phyloP scores from a whole-genome alignment of 2,113 vertebrate genomes.

The Gopherus flavomarginatus region DNA sequence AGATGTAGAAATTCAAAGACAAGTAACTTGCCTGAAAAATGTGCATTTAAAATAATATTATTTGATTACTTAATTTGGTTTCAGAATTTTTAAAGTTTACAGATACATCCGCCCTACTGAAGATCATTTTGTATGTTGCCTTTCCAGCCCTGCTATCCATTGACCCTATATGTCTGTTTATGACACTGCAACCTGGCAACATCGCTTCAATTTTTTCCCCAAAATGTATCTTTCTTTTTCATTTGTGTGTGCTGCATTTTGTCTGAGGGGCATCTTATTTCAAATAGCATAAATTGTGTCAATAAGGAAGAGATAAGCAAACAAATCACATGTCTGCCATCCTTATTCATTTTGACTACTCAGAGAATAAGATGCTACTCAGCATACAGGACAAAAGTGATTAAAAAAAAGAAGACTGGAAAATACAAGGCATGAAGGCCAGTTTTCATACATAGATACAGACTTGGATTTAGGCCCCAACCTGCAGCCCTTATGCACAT shows the following conservation, averaged over 20 bases:
- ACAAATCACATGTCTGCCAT: conserved; percentile 30
- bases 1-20: conserved; percentile 28
- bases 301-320: conserved; percentile 31
- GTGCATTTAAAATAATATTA: conserved; percentile 10
- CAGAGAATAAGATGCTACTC: conserved; percentile 29
- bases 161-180: conserved; percentile 67
- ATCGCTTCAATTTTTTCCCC: neutral
- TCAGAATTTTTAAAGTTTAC: conserved; percentile 44
- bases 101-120: conserved; percentile 42
- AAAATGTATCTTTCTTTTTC: conserved; percentile 38
- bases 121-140: conserved; percentile 61
- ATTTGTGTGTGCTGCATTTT: conserved; percentile 1
- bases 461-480: neutral
- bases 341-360: neutral
- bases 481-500: neutral
- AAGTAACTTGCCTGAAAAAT: conserved; percentile 10
- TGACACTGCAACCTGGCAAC: neutral
- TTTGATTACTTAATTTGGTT: conserved; percentile 66
- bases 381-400: neutral
- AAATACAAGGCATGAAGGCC: fast-evolving
- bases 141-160: conserved; percentile 59
- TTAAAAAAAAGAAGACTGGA: neutral
- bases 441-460: neutral
- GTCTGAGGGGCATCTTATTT: neutral
- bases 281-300: neutral